Base-by-base conservation (phyloP, 2,113 vertebrate genomes). In the Nothoprocta pentlandii region DNA sequence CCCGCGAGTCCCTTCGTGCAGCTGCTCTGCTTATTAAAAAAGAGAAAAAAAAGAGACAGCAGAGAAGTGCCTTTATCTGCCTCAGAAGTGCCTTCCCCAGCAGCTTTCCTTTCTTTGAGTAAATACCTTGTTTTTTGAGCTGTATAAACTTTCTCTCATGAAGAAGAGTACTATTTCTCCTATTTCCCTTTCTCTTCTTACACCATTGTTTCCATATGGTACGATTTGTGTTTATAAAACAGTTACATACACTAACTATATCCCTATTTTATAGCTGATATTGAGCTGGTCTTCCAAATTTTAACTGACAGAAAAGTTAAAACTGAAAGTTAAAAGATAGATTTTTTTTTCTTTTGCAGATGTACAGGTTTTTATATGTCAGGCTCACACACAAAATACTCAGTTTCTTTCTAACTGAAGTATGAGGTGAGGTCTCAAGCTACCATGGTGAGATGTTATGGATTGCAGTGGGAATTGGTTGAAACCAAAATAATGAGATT, bases 41-140 rank as follows among this genome's bases (percentile, higher is more conserved):
- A 47, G 19, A 47, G 9, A 47, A 49, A 49, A 10, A 62, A 67
- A 62, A 26, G n/a, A 80, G 47, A 14, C 86, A 85, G 47, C 75
- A 70, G 49, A 74, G 75, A 46, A 87, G 25, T 11, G 56, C 63
- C 85, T 93, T 92, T 77, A 67, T 91, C 87, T 87, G 49, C 89
- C 58, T 85, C 70, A 59, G 15, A 54, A 0, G 5, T 32, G 23
- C 49, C 77, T 47, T 73, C n/a, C 54, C 67, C 59, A 49, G 53
- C 77, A 89, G 66, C 15, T 54, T 54, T 54, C 15, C 11, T 54
- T 30, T 54, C 28, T 56, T 56, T 21, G 26, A 73, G 67, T 83
- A 80, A 91, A 30, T 84, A 66, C 30, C 80, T 85, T 85, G 30
- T 85, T 86, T 89, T 54, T 23, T 7, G n/a, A 74, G 79, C 49